Evolutionary conservation across 2,888 invertebrate genomes (phyloP).

Genomic region (Andrena fulva): DNA sequence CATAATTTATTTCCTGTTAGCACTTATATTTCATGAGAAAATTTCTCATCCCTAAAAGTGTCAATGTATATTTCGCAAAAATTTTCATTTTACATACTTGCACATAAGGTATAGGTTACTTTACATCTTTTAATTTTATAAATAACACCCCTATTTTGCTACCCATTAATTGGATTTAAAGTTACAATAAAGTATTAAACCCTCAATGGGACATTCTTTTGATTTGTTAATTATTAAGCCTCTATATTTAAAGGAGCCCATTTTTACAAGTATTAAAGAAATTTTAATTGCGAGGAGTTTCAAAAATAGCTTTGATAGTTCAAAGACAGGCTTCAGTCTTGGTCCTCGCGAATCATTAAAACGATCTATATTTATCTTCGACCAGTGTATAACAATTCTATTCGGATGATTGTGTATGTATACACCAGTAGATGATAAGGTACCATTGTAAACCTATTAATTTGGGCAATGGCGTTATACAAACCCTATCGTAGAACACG

Average conservation of each 20-base stretch:
- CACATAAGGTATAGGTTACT: not conserved
- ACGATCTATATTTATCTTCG: too few relatives aligned
- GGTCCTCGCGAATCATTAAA: too few relatives aligned
- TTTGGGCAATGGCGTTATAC: constrained; percentile 19
- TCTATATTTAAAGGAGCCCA: too few relatives aligned
- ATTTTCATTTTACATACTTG: not conserved
- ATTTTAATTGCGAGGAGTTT: not conserved
- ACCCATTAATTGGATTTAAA: not conserved
- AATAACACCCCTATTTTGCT: too few relatives aligned
- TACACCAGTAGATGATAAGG: constrained; percentile 9
- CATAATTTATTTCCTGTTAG: not conserved
- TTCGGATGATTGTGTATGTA: constrained; percentile 1
- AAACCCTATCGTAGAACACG: constrained; percentile 45
- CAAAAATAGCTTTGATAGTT: not conserved
- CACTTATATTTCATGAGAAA: not conserved
- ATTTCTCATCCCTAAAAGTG: not conserved
- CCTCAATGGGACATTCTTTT: not conserved
- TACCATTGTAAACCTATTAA: constrained; percentile 32
- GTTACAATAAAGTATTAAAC: not conserved
- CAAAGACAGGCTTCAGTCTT: not conserved
- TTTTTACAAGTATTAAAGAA: not conserved
- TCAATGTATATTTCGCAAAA: not conserved
- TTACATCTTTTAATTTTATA: not conserved
- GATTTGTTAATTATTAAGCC: too few relatives aligned
- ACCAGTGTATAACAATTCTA: not conserved